These are phyloP conservation scores for Dermolepida albohirtum DNA, from an alignment of 2,888 invertebrate species.

Conservation along the genomic window DNA sequence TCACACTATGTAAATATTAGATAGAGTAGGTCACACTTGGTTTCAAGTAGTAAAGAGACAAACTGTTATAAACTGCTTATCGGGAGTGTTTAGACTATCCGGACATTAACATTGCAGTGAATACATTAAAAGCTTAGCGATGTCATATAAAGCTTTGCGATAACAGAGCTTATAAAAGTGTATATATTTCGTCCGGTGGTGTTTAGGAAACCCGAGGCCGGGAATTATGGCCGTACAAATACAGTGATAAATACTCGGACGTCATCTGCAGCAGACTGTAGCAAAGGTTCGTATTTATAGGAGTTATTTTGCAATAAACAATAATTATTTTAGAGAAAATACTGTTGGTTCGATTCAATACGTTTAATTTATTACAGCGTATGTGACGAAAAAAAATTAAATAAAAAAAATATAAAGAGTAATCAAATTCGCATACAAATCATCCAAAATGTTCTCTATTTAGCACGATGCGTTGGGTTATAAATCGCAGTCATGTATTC, in stretches of 20 bases:
- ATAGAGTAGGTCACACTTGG: conserved; percentile 1
- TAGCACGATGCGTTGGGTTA: too few relatives aligned
- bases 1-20: not conserved
- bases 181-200: conserved; percentile 47
- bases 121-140: conserved; percentile 51
- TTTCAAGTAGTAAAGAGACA: conserved; percentile 5
- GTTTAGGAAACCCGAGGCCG: conserved; percentile 19
- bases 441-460: too few relatives aligned
- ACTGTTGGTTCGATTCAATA: not conserved
- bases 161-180: conserved; percentile 53
- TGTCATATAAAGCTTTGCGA: conserved; percentile 50
- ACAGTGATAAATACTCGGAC: conserved; percentile 34
- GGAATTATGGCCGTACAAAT: conserved; percentile 40
- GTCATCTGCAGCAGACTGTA: conserved; percentile 17
- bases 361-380: too few relatives aligned
- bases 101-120: conserved; percentile 46
- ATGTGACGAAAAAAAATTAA: too few relatives aligned
- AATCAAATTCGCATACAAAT: too few relatives aligned
- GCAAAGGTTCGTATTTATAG: conserved; percentile 10
- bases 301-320: conserved; percentile 19
- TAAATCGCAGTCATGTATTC: too few relatives aligned
- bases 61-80: conserved; percentile 42
- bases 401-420: too few relatives aligned
- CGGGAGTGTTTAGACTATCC: conserved; percentile 42
- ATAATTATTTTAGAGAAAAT: conserved; percentile 1